Evolutionary conservation across 2,797 vertebrate genomes (phyloP), one percentile per base, ranked within the genome.

Genomic region (Lacerta agilis): DNA sequence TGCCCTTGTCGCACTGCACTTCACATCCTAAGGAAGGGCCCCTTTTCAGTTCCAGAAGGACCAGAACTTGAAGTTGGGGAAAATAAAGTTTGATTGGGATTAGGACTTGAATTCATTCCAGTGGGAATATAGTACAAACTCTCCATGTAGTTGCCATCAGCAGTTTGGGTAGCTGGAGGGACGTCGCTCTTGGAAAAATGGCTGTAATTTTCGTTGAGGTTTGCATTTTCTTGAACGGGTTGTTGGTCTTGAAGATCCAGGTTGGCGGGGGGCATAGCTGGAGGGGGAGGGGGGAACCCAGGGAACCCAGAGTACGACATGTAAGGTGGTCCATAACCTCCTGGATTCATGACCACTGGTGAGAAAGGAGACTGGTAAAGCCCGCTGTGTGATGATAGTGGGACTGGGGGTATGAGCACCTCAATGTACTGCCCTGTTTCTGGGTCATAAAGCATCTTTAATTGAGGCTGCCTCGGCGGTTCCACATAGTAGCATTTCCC

Each of bases 361-460:
- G 97, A 97, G 90, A 97, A 97, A 64, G 98, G 93, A 61, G 98
- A 94, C 85, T 98, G 97, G 92, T 97, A 99, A 91, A 98, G 89
- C 20, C 97, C 97, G 0, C 98, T 91, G 29, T 98, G 97, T 0
- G 97, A 97, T 0, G 93, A 89, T 88, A 97, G 95, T 9, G 98
- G 95, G 82, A 98, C 97, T 2, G 98, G 97, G 0, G 98, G 98
- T 94, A 98, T 97, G 78, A 99, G 96, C 84, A 99, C 98, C 94
- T 99, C 98, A 90, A 99, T 97, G 85, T 99, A 99, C 91, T 99
- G 98, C 82, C 98, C 98, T 0, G 98, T 98, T 94, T 99, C 98
- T 0, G 98, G 98, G 93, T 99, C 98, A 55, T 98, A 99, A 92
- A 99, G 96, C 61, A 98, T 98, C 94, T 98, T 98, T 88, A 98